phyloP scores from a whole-genome alignment of 2,113 vertebrate species.

The Caracal caracal region DNA sequence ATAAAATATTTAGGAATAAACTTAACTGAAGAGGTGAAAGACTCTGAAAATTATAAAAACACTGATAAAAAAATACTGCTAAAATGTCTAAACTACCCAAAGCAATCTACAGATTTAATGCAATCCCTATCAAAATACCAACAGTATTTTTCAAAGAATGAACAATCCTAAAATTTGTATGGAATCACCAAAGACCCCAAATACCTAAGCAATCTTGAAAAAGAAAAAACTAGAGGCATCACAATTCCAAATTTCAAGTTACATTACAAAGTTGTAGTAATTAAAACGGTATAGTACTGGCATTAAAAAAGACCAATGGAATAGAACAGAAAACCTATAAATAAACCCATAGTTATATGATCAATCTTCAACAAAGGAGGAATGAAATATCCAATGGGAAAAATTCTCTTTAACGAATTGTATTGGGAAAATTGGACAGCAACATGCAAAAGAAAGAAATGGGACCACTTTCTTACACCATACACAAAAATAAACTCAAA shows the following conservation, averaged over 20 bases:
- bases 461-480: not conserved
- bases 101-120: not conserved
- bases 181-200: not conserved
- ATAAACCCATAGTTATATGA: not conserved
- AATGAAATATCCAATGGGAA: not conserved
- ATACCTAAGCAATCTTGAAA: not conserved
- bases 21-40: not conserved
- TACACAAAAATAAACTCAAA: not conserved
- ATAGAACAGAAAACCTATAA: not conserved
- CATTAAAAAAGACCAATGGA: not conserved
- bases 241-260: not conserved
- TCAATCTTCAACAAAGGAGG: not conserved
- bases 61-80: not conserved
- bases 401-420: not conserved
- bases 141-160: not conserved
- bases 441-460: not conserved
- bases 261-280: not conserved
- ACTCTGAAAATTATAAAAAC: not conserved
- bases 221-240: not conserved
- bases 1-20: not conserved
- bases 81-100: not conserved
- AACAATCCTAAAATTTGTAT: not conserved
- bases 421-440: not conserved
- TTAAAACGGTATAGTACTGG: not conserved
- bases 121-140: not conserved